Evolutionary conservation across 2,888 invertebrate genomes (phyloP).

Genomic region (Pachliopta kotzebuea): DNA sequence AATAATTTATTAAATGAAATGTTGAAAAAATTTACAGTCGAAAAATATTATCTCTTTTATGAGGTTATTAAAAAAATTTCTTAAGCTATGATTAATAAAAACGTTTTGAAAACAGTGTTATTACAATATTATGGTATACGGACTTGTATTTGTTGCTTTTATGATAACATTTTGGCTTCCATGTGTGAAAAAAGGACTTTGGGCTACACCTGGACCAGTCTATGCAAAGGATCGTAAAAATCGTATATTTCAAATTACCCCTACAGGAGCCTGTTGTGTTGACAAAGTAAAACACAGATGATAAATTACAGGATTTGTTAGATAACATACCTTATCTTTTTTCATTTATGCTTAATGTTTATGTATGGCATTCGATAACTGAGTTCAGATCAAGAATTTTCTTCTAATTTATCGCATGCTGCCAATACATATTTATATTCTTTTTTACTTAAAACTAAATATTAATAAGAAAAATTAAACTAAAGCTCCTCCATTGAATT

Average conservation of each 20-base stretch:
- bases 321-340: neutral
- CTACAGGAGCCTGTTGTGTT: conserved; percentile 52
- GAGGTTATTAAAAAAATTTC: too few relatives aligned
- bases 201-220: conserved; percentile 44
- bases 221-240: conserved; percentile 55
- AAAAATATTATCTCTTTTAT: too few relatives aligned
- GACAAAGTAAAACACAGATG: neutral
- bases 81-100: neutral
- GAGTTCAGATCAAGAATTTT: too few relatives aligned
- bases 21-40: too few relatives aligned
- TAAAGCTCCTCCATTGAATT: too few relatives aligned
- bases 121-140: conserved; percentile 44
- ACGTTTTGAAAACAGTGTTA: neutral
- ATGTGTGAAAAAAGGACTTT: conserved; percentile 49
- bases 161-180: conserved; percentile 53
- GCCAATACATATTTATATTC: too few relatives aligned
- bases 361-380: neutral
- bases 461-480: too few relatives aligned
- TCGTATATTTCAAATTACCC: conserved; percentile 49
- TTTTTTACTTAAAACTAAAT: too few relatives aligned
- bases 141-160: conserved; percentile 41
- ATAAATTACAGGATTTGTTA: neutral
- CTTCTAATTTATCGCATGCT: too few relatives aligned
- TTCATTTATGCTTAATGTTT: neutral
- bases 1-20: too few relatives aligned